These are phyloP conservation scores for Tachuris rubrigastra DNA, from an alignment of 2,113 vertebrate genomes.

Conservation along the genomic window DNA sequence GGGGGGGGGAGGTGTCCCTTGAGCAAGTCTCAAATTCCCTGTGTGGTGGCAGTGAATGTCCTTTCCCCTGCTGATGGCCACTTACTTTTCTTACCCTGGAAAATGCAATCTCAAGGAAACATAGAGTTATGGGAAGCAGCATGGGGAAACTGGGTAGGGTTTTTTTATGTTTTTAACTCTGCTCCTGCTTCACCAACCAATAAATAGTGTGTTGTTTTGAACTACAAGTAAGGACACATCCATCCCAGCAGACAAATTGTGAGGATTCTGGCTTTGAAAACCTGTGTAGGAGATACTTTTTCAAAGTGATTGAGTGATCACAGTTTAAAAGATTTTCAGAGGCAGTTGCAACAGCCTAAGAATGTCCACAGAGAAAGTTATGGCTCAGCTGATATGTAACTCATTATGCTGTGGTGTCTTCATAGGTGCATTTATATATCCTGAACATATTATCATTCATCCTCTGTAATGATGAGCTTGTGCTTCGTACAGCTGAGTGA, in stretches of 20 bases:
- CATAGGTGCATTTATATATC: neutral
- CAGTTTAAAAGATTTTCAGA: neutral
- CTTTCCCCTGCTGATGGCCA: neutral
- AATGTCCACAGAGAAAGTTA: neutral
- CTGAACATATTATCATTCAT: neutral
- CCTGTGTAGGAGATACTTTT: neutral
- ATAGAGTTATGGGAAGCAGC: neutral
- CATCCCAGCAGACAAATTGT: neutral
- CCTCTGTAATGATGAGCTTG: neutral
- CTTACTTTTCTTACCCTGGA: neutral
- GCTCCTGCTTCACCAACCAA: neutral
- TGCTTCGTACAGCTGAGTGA: neutral
- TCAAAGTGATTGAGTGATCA: neutral
- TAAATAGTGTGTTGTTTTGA: neutral
- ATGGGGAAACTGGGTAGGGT: neutral
- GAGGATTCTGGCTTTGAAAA: neutral
- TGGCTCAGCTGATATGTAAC: neutral
- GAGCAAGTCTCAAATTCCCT: neutral
- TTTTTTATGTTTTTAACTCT: neutral
- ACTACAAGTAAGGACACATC: neutral
- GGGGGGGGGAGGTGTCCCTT: neutral
- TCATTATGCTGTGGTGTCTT: neutral
- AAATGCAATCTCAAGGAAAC: neutral
- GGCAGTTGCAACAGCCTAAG: neutral
- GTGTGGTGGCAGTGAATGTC: neutral